phyloP scores from a whole-genome alignment of 2,113 vertebrate genomes.

The Eublepharis macularius region DNA sequence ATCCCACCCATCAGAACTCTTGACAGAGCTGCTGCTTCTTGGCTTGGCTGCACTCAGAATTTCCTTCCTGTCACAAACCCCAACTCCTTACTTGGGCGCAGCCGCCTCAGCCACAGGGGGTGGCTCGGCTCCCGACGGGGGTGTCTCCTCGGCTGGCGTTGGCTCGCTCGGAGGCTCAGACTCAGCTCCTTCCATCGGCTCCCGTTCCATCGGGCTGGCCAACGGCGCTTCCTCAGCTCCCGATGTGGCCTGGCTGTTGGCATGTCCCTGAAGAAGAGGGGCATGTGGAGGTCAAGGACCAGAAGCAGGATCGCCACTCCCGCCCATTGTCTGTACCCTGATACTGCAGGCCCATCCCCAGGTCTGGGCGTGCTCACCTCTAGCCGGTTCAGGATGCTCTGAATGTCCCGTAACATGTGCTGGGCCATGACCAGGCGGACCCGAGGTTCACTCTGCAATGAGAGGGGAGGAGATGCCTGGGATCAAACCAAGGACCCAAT shows the following conservation, averaged over 20 bases:
- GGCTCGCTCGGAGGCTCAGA: conserved; percentile 39
- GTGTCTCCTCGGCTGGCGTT: conserved; percentile 47
- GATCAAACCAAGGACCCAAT: not conserved
- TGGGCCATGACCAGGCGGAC: conserved; percentile 88
- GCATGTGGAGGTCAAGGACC: too few relatives aligned
- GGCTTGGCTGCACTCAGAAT: not conserved
- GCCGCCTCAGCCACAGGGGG: conserved; percentile 49
- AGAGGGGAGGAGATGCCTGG: not conserved
- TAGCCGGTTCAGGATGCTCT: conserved; percentile 82
- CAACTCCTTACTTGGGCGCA: conserved; percentile 59
- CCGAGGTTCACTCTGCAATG: conserved; percentile 85
- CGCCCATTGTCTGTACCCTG: rapidly evolving
- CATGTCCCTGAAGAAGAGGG: conserved; percentile 42
- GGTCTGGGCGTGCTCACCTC: conserved; percentile 73
- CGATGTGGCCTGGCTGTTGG: not conserved
- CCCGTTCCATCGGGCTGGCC: conserved; percentile 51
- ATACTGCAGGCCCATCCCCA: rapidly evolving
- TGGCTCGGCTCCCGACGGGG: conserved; percentile 47
- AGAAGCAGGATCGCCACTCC: not conserved
- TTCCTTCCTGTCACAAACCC: too few relatives aligned
- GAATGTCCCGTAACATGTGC: conserved; percentile 87
- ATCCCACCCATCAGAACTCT: not conserved
- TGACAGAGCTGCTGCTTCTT: not conserved
- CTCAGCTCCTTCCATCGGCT: conserved; percentile 68
- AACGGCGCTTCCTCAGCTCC: conserved; percentile 29